Evolutionary conservation across 2,113 vertebrate species (phyloP).

Genomic region (Petaurus breviceps): DNA sequence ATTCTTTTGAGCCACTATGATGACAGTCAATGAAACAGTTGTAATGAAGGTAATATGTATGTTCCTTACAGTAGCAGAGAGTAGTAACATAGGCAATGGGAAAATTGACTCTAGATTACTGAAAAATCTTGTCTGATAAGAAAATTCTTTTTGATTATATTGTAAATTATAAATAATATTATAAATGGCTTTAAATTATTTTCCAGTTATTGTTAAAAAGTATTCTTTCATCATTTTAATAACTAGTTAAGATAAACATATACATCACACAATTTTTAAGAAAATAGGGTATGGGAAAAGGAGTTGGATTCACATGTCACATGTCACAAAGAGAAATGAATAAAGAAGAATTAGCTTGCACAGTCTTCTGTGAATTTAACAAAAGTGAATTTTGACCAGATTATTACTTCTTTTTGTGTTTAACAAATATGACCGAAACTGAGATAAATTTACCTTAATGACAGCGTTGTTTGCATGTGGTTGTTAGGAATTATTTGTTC

Average conservation of each 20-base stretch:
- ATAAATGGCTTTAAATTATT: neutral
- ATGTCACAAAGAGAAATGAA: neutral
- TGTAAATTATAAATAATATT: neutral
- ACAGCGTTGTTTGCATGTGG: neutral
- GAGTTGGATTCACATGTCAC: neutral
- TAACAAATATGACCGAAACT: neutral
- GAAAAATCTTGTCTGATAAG: neutral
- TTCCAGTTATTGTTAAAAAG: neutral
- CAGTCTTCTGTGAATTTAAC: neutral
- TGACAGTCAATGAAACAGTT: neutral
- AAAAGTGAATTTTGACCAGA: neutral
- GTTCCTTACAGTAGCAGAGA: neutral
- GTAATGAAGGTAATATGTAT: neutral
- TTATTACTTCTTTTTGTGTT: neutral
- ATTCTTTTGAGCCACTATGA: neutral
- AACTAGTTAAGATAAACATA: neutral
- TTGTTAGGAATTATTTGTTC: conserved; percentile 3
- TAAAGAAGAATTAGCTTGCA: neutral
- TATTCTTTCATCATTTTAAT: neutral
- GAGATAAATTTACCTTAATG: conserved; percentile 11
- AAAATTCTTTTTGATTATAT: neutral
- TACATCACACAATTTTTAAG: neutral
- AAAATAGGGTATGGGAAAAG: neutral
- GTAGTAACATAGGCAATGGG: neutral
- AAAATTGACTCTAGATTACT: neutral